These are phyloP conservation scores for Trididemnum nubilum DNA, from an alignment of 23 tunicate genomes.

Conservation along the genomic window DNA sequence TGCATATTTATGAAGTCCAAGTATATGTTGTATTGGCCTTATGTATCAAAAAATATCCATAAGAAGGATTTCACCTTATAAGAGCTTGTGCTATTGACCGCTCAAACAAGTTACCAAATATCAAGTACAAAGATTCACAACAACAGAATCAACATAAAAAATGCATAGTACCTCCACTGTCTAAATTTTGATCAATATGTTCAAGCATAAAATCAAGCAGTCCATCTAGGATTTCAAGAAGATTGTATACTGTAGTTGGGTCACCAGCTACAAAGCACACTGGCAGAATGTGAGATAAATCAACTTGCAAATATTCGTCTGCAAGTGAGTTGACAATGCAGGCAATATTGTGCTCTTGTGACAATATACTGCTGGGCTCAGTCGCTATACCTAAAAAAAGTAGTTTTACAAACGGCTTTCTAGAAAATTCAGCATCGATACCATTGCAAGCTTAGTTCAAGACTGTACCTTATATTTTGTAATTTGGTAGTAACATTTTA, in stretches of 20 bases:
- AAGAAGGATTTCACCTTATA: no score
- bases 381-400: slow-evolving; percentile 50
- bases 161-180: slow-evolving; percentile 91
- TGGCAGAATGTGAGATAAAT: slow-evolving; percentile 71
- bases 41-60: no score
- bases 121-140: no score
- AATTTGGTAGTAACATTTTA: no score
- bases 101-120: no score
- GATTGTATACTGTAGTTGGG: slow-evolving; percentile 57
- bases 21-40: no score
- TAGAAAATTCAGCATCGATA: no score
- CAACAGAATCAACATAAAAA: no score
- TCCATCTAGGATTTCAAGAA: slow-evolving; percentile 90
- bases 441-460: background rate
- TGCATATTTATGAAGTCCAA: no score
- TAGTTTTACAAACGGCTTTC: no score
- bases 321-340: slow-evolving; percentile 69
- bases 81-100: no score
- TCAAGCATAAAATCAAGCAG: slow-evolving; percentile 82
- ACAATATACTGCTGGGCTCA: slow-evolving; percentile 40
- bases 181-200: slow-evolving; percentile 47
- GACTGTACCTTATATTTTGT: background rate
- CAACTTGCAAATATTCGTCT: slow-evolving; percentile 72
- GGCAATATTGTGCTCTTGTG: slow-evolving; percentile 73
- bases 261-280: slow-evolving; percentile 58